Evolutionary conservation across 2,797 vertebrate species (phyloP).

Genomic region (Helostoma temminkii): DNA sequence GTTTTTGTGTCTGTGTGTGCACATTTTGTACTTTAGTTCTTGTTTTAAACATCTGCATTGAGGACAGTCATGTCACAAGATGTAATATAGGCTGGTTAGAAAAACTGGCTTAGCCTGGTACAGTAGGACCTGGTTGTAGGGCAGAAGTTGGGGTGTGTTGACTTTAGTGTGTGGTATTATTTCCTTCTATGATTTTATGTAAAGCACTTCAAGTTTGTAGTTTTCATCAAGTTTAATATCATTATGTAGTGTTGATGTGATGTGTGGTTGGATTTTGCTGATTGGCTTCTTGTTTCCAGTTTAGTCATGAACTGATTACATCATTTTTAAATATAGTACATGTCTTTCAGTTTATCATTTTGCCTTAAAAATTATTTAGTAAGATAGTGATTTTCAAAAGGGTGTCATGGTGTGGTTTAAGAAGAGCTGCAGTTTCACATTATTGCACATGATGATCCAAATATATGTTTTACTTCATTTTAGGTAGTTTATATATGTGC

Average conservation of each 20-base stretch:
- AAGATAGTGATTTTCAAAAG: background rate
- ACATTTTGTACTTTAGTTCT: background rate
- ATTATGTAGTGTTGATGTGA: background rate
- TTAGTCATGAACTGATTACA: background rate
- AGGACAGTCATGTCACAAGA: background rate
- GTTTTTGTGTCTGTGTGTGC: background rate
- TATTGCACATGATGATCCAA: no score
- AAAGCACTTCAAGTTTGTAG: background rate
- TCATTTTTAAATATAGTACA: background rate
- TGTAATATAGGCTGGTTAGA: background rate
- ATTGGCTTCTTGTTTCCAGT: background rate
- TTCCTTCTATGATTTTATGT: background rate
- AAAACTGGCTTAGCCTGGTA: background rate
- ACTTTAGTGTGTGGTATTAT: background rate
- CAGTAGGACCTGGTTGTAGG: background rate
- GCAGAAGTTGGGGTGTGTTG: background rate
- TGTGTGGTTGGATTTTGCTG: background rate
- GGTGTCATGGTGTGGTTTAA: no score
- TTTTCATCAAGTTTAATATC: background rate
- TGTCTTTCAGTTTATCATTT: background rate
- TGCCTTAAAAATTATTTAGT: no score
- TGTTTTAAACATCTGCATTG: background rate
- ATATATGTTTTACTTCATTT: no score
- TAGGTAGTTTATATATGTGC: no score
- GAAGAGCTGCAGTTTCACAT: no score